Evolutionary conservation across 2,113 vertebrate species (phyloP).

Genomic region (Illadopsis cleaveri): DNA sequence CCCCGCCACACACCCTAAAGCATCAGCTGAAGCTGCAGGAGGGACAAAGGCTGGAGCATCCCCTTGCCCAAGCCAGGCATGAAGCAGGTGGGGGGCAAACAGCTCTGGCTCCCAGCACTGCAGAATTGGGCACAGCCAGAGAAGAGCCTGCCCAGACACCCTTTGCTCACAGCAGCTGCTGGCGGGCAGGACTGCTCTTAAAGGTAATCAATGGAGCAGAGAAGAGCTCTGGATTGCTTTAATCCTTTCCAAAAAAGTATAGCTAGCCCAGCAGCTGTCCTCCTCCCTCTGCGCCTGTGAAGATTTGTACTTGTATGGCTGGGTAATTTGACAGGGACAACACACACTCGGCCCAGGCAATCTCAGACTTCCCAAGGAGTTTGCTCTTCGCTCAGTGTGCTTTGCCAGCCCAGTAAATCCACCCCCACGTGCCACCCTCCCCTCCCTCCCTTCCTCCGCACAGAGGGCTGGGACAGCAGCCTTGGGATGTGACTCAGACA

Average conservation of each 20-base stretch:
- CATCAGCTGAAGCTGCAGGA: conserved; percentile 16
- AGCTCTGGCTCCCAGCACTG: not conserved
- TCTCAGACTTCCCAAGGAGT: not conserved
- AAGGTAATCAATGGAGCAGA: not conserved
- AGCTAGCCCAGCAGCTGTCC: not conserved
- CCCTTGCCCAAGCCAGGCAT: not conserved
- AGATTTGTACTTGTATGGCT: not conserved
- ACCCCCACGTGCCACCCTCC: not conserved
- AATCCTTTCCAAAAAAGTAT: conserved; percentile 14
- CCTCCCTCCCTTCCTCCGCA: not conserved
- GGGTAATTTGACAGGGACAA: not conserved
- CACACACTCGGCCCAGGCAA: not conserved
- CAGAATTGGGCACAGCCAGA: accelerated
- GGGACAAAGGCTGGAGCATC: not conserved
- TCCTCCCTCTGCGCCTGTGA: not conserved
- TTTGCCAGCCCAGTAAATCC: not conserved
- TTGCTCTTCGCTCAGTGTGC: not conserved
- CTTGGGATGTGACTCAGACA: not conserved
- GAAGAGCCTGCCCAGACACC: not conserved
- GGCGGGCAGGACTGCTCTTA: not conserved
- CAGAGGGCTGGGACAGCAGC: not conserved
- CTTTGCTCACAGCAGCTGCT: not conserved
- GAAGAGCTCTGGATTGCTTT: conserved; percentile 1
- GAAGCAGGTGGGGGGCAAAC: not conserved
- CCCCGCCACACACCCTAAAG: not conserved